Evolutionary conservation across 2,113 vertebrate genomes (phyloP).

Genomic region (Etheostoma cragini): DNA sequence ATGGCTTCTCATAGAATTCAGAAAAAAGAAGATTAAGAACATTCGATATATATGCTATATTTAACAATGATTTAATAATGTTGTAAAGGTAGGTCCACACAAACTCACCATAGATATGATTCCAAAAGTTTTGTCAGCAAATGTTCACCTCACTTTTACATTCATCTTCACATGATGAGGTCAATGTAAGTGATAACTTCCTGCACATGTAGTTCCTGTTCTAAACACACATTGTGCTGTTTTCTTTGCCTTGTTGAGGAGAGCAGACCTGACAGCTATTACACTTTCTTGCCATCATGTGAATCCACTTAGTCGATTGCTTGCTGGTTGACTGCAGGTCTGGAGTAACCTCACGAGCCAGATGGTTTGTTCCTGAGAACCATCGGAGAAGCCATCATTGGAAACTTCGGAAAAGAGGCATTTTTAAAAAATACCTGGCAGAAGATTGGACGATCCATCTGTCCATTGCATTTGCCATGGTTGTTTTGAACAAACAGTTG

Average conservation of each 20-base stretch:
- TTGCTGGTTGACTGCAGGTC: background rate
- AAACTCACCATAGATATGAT: background rate
- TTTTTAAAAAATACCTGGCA: too few relatives aligned
- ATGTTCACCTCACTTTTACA: background rate
- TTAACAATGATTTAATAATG: background rate
- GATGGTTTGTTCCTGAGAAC: too few relatives aligned
- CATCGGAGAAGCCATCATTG: too few relatives aligned
- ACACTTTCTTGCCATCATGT: background rate
- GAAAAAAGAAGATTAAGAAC: background rate
- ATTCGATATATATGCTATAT: background rate
- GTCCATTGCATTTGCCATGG: too few relatives aligned
- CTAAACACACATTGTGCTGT: background rate
- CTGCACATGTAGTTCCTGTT: background rate
- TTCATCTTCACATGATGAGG: background rate
- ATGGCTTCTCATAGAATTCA: background rate
- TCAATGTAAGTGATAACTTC: background rate
- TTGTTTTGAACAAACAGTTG: too few relatives aligned
- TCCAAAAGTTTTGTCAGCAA: background rate
- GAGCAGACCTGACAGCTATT: background rate
- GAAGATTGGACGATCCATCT: too few relatives aligned
- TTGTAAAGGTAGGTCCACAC: background rate
- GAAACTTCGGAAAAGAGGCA: too few relatives aligned
- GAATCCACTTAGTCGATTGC: background rate
- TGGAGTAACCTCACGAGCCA: background rate
- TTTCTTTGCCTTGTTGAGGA: background rate